Conservation (phyloP, 1,140 invertebrate species). For the Conopomorpha cramerella region DNA sequence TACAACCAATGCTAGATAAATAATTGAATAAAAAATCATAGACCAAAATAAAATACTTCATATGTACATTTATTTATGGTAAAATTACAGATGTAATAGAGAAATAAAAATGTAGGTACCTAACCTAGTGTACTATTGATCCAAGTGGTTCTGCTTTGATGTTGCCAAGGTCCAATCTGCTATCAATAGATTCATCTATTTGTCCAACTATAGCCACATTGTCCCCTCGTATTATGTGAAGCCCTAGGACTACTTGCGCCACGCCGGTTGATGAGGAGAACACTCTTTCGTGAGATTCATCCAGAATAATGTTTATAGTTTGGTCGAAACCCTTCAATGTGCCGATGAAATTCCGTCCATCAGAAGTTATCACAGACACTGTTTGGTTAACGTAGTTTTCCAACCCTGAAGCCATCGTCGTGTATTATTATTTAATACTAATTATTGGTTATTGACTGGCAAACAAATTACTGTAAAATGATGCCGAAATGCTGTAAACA, state of each 20-base stretch:
- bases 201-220: conserved; percentile 95
- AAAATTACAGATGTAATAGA: too few species aligned
- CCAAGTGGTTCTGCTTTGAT: conserved; percentile 91
- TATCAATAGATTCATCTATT: conserved; percentile 89
- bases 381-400: conserved; percentile 89
- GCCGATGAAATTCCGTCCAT: conserved; percentile 94
- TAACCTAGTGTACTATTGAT: conserved; percentile 76
- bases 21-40: too few species aligned
- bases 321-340: conserved; percentile 88
- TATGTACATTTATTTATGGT: too few species aligned
- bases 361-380: conserved; percentile 92
- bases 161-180: conserved; percentile 78
- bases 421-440: too few species aligned
- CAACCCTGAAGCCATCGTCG: conserved; percentile 79
- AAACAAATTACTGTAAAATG: too few species aligned
- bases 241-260: conserved; percentile 93
- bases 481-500: too few species aligned
- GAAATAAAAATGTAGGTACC: conserved; percentile 13
- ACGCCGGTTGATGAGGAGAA: conserved; percentile 91
- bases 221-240: conserved; percentile 97
- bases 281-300: conserved; percentile 97
- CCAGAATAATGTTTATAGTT: conserved; percentile 96
- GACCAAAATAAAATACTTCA: too few species aligned
- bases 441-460: too few species aligned
- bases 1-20: too few species aligned